Conservation (phyloP, 2,113 vertebrate species). For the Cromileptes altivelis region DNA sequence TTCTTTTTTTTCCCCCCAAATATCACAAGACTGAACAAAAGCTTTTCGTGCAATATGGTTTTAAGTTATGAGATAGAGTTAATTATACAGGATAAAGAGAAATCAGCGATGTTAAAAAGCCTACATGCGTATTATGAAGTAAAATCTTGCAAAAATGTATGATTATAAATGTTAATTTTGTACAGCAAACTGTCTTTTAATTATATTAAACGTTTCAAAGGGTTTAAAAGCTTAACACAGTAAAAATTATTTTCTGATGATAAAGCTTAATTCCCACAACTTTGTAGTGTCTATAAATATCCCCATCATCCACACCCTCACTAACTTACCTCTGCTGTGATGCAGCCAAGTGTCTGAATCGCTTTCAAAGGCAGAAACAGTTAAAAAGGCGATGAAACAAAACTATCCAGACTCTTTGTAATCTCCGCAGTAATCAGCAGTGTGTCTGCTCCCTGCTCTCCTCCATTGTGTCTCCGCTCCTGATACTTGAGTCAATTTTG, state of each 20-base stretch:
- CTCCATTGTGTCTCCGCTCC: conserved; percentile 55
- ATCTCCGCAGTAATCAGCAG: conserved; percentile 34
- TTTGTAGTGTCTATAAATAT: neutral
- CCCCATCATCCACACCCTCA: neutral
- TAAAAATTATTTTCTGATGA: neutral
- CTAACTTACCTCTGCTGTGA: conserved; percentile 51
- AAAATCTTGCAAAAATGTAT: neutral
- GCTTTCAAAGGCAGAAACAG: neutral
- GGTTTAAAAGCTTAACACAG: neutral
- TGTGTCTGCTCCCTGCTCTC: conserved; percentile 6
- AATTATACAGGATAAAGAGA: no score
- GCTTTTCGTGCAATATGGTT: neutral
- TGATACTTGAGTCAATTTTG: conserved; percentile 56
- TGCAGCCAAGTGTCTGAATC: conserved; percentile 28
- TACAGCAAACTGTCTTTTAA: neutral
- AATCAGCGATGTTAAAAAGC: neutral
- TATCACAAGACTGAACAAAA: neutral
- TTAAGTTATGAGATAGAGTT: no score
- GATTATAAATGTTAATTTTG: neutral
- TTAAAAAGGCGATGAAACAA: conserved; percentile 3
- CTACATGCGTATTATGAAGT: neutral
- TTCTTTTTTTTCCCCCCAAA: neutral
- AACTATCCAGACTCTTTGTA: conserved; percentile 1
- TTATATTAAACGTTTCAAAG: neutral
- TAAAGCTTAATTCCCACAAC: neutral